phyloP scores from a whole-genome alignment of 92 coral and sea anemone genomes.

The Actinostola sp. region DNA sequence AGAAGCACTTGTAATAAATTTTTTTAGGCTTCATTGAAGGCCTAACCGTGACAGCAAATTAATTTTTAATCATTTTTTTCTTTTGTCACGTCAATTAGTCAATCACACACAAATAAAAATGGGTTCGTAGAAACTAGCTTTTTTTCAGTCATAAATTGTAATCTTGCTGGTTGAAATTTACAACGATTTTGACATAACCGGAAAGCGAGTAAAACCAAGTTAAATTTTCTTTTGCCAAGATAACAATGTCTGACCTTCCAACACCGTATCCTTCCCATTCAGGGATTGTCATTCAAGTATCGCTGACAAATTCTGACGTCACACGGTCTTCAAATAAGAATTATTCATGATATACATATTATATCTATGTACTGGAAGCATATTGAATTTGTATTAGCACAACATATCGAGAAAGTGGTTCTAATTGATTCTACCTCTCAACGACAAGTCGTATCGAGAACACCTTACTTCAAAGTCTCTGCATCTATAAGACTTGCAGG shows the following conservation, averaged over 20 bases:
- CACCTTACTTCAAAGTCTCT: not conserved
- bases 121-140: no score
- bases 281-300: not conserved
- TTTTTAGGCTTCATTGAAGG: no score
- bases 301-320: conserved; percentile 1
- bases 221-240: no score
- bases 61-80: no score
- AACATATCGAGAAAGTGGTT: not conserved
- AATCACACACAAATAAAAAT: no score
- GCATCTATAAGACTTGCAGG: not conserved
- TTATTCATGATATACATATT: conserved; percentile 16
- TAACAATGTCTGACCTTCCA: not conserved
- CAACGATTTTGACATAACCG: not conserved
- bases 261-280: not conserved
- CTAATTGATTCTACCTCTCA: not conserved
- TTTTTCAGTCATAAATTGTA: not conserved
- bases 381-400: conserved; percentile 5
- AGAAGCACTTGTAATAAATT: no score
- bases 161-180: not conserved
- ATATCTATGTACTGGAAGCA: not conserved
- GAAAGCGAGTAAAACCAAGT: no score
- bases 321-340: not conserved
- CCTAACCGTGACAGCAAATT: no score
- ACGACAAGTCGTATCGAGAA: not conserved
- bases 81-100: no score